These are phyloP conservation scores for Apeltes quadracus DNA, from an alignment of 2,113 vertebrate species.

Conservation along the genomic window DNA sequence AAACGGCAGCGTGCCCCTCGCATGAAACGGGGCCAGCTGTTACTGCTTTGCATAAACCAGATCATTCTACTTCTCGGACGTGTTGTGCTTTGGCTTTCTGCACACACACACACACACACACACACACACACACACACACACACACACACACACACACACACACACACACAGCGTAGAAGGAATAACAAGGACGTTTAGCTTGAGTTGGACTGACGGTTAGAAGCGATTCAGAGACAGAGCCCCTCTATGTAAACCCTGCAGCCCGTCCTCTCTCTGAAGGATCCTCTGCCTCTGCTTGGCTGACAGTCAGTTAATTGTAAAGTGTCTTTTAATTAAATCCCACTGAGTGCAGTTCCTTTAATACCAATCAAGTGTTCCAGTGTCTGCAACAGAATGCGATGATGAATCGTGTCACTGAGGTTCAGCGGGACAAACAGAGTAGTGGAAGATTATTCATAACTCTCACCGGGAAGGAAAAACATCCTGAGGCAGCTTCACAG, in stretches of 20 bases:
- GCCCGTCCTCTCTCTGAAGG: constrained; percentile 4
- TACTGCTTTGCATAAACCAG: constrained; percentile 43
- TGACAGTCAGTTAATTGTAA: constrained; percentile 36
- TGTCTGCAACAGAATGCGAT: no score
- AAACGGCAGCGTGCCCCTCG: constrained; percentile 28
- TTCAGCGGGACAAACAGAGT: no score
- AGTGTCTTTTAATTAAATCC: background rate
- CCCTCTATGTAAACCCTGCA: background rate
- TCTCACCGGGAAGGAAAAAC: no score
- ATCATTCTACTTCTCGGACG: constrained; percentile 29
- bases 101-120: no score
- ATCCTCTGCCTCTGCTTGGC: constrained; percentile 11
- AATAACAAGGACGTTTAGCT: constrained; percentile 16
- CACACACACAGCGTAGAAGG: background rate
- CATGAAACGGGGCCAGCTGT: constrained; percentile 47
- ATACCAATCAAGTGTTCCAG: no score
- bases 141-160: no score
- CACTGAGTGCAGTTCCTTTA: no score
- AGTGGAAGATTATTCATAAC: no score
- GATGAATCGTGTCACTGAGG: no score
- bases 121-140: no score
- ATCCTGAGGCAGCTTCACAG: no score
- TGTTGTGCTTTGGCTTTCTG: no score
- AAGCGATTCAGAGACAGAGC: background rate
- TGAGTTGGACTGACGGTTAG: constrained; percentile 25